phyloP scores from a whole-genome alignment of 2,113 vertebrate genomes.

The Coryphaenoides rupestris region DNA sequence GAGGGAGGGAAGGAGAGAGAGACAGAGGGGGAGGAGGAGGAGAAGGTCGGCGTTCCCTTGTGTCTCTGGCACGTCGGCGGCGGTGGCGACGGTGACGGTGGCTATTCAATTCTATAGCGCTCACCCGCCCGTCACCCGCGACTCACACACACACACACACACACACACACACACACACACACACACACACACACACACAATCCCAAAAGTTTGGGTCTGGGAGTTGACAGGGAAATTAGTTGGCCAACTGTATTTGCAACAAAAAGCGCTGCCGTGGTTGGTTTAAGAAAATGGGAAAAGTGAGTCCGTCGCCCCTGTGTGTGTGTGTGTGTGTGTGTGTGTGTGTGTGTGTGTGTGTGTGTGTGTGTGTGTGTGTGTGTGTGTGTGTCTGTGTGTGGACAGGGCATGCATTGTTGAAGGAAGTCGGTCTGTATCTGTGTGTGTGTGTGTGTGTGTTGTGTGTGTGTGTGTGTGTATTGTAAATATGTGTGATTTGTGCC shows the following conservation, averaged over 20 bases:
- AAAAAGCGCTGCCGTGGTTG: neutral
- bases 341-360: too few relatives aligned
- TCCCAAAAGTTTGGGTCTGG: slow-evolving; percentile 57
- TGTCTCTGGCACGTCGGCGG: slow-evolving; percentile 7
- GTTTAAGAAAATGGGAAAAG: too few relatives aligned
- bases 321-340: slow-evolving; percentile 9
- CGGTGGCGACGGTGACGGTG: too few relatives aligned
- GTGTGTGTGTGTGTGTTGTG: slow-evolving; percentile 8
- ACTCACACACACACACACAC: too few relatives aligned
- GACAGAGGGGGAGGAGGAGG: neutral
- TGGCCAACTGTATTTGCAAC: slow-evolving; percentile 24
- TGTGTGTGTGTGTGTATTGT: too few relatives aligned
- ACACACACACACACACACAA: slow-evolving; percentile 23
- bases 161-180: too few relatives aligned
- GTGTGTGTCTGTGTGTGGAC: too few relatives aligned
- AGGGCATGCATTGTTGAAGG: too few relatives aligned
- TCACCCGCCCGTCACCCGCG: slow-evolving; percentile 2
- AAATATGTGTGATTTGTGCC: neutral
- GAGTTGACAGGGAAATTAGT: slow-evolving; percentile 36
- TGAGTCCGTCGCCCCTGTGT: neutral
- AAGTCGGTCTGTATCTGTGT: too few relatives aligned
- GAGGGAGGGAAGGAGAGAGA: too few relatives aligned
- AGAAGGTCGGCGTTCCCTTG: slow-evolving; percentile 51
- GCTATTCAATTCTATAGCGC: slow-evolving; percentile 52
- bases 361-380: too few relatives aligned